A percentile compares a stretch with the other conserved stretches of the same genome.
Conservation (phyloP, 2,113 vertebrate genomes). For the Caloenas nicobarica region DNA sequence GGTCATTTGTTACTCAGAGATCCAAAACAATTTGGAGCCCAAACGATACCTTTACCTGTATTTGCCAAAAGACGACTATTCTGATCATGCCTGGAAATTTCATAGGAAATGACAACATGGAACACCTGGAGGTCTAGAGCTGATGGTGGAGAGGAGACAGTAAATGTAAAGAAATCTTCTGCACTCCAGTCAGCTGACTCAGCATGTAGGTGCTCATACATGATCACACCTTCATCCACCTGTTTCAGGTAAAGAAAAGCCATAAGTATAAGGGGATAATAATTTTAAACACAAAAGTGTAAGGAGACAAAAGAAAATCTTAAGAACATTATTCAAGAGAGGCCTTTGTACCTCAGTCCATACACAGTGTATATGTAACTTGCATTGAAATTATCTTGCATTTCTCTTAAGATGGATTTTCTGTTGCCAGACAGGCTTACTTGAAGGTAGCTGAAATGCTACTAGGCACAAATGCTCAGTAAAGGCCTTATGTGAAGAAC, state of each 20-base stretch:
- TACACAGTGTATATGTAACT: background rate
- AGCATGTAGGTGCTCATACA: conserved; percentile 77
- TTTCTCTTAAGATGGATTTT: background rate
- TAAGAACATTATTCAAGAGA: background rate
- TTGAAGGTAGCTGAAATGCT: background rate
- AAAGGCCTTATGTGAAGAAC: background rate
- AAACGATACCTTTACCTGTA: conserved; percentile 76
- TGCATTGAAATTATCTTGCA: background rate
- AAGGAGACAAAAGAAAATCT: background rate
- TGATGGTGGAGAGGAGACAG: conserved; percentile 79
- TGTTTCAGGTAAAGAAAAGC: conserved; percentile 37
- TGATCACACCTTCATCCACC: conserved; percentile 81
- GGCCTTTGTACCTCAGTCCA: background rate
- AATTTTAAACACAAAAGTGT: background rate
- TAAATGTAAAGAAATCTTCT: conserved; percentile 85
- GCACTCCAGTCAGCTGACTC: conserved; percentile 78
- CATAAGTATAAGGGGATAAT: background rate
- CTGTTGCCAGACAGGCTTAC: background rate
- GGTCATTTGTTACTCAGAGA: background rate
- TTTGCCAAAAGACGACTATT: conserved; percentile 83
- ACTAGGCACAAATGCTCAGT: background rate
- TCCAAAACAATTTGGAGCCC: background rate
- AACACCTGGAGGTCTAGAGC: conserved; percentile 81
- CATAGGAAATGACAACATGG: conserved; percentile 85
- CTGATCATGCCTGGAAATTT: conserved; percentile 74